These are phyloP conservation scores for Thaumatotibia leucotreta DNA, from an alignment of 1,140 invertebrate genomes.

Conservation along the genomic window DNA sequence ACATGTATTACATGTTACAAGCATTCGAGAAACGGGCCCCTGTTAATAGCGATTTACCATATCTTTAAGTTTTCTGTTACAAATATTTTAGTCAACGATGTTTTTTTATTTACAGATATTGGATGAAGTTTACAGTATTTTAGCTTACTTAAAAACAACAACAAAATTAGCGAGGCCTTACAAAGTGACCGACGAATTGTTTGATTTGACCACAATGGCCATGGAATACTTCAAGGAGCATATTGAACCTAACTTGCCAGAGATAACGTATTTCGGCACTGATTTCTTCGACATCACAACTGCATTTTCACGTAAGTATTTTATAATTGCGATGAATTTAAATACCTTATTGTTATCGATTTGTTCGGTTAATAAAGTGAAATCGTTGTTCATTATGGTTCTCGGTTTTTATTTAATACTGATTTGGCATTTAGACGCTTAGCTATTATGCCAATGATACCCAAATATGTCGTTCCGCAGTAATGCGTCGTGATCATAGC, in stretches of 20 bases:
- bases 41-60: no score
- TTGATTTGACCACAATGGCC: constrained; percentile 94
- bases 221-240: constrained; percentile 96
- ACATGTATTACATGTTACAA: no score
- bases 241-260: constrained; percentile 90
- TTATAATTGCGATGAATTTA: not conserved
- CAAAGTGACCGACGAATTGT: constrained; percentile 93
- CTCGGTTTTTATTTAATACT: no score
- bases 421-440: no score
- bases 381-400: no score
- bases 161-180: constrained; percentile 88
- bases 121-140: constrained; percentile 87
- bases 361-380: no score
- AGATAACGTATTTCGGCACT: constrained; percentile 90
- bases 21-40: no score
- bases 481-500: no score
- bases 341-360: no score
- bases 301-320: constrained; percentile 81
- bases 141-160: constrained; percentile 89
- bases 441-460: no score
- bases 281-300: constrained; percentile 87
- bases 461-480: no score
- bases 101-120: constrained; percentile 72
- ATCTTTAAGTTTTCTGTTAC: no score
- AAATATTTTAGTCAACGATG: not conserved